Evolutionary conservation across 2,888 invertebrate species (phyloP).

Genomic region (Cetonia aurata): DNA sequence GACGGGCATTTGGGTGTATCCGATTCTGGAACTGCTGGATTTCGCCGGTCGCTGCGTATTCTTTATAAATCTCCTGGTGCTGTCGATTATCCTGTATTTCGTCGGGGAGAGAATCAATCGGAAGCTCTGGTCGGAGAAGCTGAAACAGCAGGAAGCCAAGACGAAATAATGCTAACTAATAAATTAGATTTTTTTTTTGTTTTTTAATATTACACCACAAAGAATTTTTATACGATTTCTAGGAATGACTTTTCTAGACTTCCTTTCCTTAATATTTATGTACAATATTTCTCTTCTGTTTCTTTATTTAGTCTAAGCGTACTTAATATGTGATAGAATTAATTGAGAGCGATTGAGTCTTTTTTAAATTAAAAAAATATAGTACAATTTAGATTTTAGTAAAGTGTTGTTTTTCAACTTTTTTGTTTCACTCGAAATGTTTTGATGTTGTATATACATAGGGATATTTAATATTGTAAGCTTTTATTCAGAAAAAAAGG

Average conservation of each 20-base stretch:
- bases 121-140: conserved; percentile 44
- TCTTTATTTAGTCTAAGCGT: not conserved
- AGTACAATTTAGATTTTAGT: conserved; percentile 35
- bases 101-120: conserved; percentile 73
- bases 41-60: conserved; percentile 81
- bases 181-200: conserved; percentile 6
- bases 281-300: conserved; percentile 1
- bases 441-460: too few species aligned
- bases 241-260: not conserved
- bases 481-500: too few species aligned
- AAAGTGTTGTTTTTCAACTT: too few species aligned
- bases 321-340: conserved; percentile 39
- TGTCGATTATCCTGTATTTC: conserved; percentile 75
- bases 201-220: not conserved
- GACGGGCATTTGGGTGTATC: conserved; percentile 92
- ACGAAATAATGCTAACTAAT: conserved; percentile 3
- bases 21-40: conserved; percentile 84
- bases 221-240: conserved; percentile 11
- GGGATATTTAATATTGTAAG: too few species aligned
- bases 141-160: conserved; percentile 14
- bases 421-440: too few species aligned
- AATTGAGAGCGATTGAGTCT: not conserved
- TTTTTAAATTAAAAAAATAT: conserved; percentile 10
- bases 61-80: conserved; percentile 74
- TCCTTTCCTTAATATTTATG: conserved; percentile 6